These are phyloP conservation scores for Monochamus saltuarius DNA, from an alignment of 1,140 invertebrate species.

Conservation along the genomic window DNA sequence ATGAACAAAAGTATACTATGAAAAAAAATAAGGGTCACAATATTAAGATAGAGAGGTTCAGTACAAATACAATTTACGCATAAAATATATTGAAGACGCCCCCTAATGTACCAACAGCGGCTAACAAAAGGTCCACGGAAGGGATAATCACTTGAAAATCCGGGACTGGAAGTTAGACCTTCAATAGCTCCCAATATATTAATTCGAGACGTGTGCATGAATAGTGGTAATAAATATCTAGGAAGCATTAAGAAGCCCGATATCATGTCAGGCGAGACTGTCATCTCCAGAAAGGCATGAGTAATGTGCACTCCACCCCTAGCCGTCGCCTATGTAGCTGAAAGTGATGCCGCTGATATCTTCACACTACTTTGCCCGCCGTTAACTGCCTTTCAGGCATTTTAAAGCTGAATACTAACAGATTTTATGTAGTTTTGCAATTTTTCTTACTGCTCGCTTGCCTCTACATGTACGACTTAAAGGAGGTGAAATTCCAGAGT, in stretches of 20 bases:
- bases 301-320: constrained; percentile 20
- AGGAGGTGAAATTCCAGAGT: too few relatives aligned
- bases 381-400: constrained; percentile 9
- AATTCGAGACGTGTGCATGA: not conserved
- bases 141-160: too few relatives aligned
- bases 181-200: too few relatives aligned
- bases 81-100: too few relatives aligned
- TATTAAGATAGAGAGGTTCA: too few relatives aligned
- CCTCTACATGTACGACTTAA: too few relatives aligned
- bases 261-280: constrained; percentile 19
- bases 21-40: too few relatives aligned
- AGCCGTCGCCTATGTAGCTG: constrained; percentile 9
- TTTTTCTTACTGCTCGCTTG: constrained; percentile 5
- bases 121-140: too few relatives aligned
- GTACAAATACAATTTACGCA: too few relatives aligned
- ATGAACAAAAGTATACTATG: too few relatives aligned
- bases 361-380: constrained; percentile 9
- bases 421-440: constrained; percentile 16
- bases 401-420: constrained; percentile 14
- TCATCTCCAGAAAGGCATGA: constrained; percentile 25
- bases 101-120: too few relatives aligned
- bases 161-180: too few relatives aligned
- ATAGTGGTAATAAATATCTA: constrained; percentile 21
- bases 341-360: constrained; percentile 23
- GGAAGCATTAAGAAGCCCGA: constrained; percentile 15